A percentile compares a stretch with the other conserved stretches of the same genome.
These are phyloP conservation scores for Pollenia griseotomentosa DNA, from an alignment of 2,888 invertebrate species.

Conservation along the genomic window DNA sequence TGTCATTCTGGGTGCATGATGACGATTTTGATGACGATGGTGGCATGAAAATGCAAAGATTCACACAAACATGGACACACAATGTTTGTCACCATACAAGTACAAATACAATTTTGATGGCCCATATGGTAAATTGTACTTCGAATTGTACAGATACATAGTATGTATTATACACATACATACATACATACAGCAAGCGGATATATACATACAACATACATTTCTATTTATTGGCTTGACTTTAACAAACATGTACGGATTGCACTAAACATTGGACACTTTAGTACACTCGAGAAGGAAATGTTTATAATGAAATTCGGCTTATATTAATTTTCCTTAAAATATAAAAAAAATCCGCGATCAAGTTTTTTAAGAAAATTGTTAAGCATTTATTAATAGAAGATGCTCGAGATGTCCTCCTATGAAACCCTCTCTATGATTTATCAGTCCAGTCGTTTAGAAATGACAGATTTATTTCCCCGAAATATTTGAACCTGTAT, in stretches of 20 bases:
- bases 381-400: too few relatives aligned
- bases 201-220: not conserved
- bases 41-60: slow-evolving; percentile 49
- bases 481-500: too few relatives aligned
- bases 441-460: too few relatives aligned
- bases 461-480: too few relatives aligned
- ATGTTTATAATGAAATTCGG: not conserved
- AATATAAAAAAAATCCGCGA: too few relatives aligned
- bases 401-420: too few relatives aligned
- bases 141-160: not conserved
- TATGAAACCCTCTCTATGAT: too few relatives aligned
- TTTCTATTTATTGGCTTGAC: slow-evolving; percentile 42
- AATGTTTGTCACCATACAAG: slow-evolving; percentile 61
- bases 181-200: not conserved
- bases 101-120: slow-evolving; percentile 63
- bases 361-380: too few relatives aligned
- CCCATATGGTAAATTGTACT: slow-evolving; percentile 67
- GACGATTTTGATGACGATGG: slow-evolving; percentile 50
- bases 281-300: slow-evolving; percentile 6
- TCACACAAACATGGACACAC: slow-evolving; percentile 42
- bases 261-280: slow-evolving; percentile 1
- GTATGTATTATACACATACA: not conserved
- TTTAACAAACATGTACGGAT: slow-evolving; percentile 35
- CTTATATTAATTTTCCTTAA: too few relatives aligned
- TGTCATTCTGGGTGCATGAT: slow-evolving; percentile 65